Conservation (phyloP, 2,113 vertebrate species). For the Phycodurus eques region DNA sequence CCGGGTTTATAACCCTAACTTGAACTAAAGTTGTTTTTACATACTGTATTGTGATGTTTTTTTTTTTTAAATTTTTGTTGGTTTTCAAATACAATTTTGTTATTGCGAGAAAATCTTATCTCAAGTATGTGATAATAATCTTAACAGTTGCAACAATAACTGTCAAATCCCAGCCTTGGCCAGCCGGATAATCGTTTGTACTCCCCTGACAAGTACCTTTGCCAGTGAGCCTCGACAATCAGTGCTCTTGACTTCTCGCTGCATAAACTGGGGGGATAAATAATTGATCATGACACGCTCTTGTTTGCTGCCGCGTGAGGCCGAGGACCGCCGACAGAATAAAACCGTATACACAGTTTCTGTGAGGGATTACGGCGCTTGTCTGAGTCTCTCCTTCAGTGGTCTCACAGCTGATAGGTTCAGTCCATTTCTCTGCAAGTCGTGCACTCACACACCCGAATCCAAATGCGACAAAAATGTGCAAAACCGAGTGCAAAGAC, state of each 20-base stretch:
- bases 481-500: constrained; percentile 17
- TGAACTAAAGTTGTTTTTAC: no score
- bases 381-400: constrained; percentile 41
- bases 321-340: constrained; percentile 36
- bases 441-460: neutral
- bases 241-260: constrained; percentile 19
- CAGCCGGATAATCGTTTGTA: constrained; percentile 33
- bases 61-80: no score
- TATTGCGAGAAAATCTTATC: constrained; percentile 15
- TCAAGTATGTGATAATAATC: constrained; percentile 7
- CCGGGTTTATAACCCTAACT: no score
- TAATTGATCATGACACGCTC: constrained; percentile 6
- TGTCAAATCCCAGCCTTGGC: constrained; percentile 34
- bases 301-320: constrained; percentile 33
- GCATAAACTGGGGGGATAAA: constrained; percentile 16
- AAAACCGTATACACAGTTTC: constrained; percentile 45
- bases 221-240: neutral
- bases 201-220: constrained; percentile 23
- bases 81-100: neutral
- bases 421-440: neutral
- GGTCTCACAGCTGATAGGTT: constrained; percentile 37
- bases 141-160: constrained; percentile 16
- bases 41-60: neutral
- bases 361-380: constrained; percentile 40
- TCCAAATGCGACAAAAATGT: constrained; percentile 8